Percentiles rank a stretch among this genome's conserved stretches.
phyloP scores from a whole-genome alignment of 2,113 vertebrate genomes.

The Gracilinanus agilis region DNA sequence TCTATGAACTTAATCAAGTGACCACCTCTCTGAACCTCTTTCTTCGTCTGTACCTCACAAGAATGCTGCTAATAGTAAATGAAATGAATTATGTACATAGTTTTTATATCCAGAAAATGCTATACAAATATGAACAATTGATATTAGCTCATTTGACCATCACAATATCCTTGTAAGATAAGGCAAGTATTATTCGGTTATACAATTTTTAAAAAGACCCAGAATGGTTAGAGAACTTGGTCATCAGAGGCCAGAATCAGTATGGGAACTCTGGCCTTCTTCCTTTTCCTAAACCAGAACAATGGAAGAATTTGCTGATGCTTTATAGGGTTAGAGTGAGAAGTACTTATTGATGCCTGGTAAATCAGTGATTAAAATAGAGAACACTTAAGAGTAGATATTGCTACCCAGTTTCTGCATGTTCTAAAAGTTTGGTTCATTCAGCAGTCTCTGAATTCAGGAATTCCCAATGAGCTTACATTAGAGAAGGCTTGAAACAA shows the following conservation, averaged over 20 bases:
- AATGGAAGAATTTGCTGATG: not conserved
- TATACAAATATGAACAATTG: not conserved
- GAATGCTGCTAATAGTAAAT: not conserved
- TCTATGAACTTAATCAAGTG: not conserved
- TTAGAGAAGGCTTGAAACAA: not conserved
- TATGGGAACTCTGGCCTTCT: not conserved
- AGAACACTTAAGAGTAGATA: not conserved
- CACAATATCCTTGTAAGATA: not conserved
- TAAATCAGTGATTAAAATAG: not conserved
- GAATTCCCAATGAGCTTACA: not conserved
- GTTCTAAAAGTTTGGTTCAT: not conserved
- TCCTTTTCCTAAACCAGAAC: not conserved
- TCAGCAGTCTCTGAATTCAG: not conserved
- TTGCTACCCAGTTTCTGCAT: not conserved
- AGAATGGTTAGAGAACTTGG: not conserved
- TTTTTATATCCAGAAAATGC: not conserved
- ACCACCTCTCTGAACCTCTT: not conserved
- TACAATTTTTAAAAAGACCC: not conserved
- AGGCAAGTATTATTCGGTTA: not conserved
- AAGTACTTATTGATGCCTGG: not conserved
- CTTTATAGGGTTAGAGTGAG: not conserved
- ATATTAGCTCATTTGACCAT: not conserved
- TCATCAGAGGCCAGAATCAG: not conserved
- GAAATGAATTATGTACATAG: not conserved
- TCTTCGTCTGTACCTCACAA: not conserved